These are phyloP conservation scores for Sphenopsis melanotis DNA, from an alignment of 2,797 vertebrate species.

Conservation along the genomic window DNA sequence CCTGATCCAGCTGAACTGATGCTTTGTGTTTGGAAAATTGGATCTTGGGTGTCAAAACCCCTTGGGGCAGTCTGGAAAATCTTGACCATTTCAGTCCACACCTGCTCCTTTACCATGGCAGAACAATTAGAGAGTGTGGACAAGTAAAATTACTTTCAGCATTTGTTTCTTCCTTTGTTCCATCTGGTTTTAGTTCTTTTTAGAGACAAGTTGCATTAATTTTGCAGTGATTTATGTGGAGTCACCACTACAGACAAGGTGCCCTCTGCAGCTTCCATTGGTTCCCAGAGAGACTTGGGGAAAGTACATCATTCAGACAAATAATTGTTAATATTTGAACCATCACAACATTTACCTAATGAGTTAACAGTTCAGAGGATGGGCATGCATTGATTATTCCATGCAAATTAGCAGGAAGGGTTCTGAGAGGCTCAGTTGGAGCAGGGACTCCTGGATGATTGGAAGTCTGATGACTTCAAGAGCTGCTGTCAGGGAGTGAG, in stretches of 20 bases:
- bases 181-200: not conserved
- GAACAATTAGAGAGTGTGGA: not conserved
- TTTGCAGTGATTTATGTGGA: not conserved
- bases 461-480: not conserved
- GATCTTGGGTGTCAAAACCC: not conserved
- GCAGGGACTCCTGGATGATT: not conserved
- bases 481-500: slow-evolving; percentile 18
- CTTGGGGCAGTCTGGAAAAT: not conserved
- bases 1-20: not conserved
- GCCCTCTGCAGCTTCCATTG: not conserved
- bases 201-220: not conserved
- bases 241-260: not conserved
- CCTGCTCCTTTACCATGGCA: not conserved
- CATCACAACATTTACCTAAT: not conserved
- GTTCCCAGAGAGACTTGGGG: not conserved
- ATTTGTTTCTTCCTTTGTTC: not conserved
- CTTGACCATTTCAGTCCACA: not conserved
- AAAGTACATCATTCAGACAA: not conserved
- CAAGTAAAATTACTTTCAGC: not conserved
- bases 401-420: not conserved
- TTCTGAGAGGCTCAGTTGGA: not conserved
- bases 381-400: not conserved
- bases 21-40: not conserved
- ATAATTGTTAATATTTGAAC: not conserved
- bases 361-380: not conserved